These are phyloP conservation scores for Glyptemys insculpta DNA, from an alignment of 2,797 vertebrate genomes.

Conservation along the genomic window DNA sequence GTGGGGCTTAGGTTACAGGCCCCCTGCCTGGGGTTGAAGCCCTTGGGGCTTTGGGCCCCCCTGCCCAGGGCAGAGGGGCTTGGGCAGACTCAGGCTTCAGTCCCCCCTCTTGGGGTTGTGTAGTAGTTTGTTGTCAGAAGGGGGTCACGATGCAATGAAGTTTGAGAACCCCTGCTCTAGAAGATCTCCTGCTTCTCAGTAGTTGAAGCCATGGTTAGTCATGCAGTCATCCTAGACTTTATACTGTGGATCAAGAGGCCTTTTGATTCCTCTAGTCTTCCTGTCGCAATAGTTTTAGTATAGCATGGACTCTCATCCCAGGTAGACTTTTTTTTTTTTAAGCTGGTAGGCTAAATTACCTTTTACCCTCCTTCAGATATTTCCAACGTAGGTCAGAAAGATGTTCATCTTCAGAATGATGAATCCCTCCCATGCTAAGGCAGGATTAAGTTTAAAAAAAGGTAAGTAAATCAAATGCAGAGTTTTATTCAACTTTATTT, in stretches of 20 bases:
- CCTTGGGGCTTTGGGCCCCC: too few relatives aligned
- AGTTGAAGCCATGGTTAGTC: background rate
- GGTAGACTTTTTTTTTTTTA: background rate
- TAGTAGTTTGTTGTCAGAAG: too few relatives aligned
- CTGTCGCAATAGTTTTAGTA: background rate
- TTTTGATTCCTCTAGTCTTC: background rate
- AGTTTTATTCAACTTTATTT: constrained; percentile 67
- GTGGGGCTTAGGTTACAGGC: too few relatives aligned
- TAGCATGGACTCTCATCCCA: background rate
- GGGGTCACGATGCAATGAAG: too few relatives aligned
- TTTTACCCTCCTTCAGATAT: background rate
- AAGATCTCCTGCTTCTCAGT: background rate
- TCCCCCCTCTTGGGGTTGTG: too few relatives aligned
- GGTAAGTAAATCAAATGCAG: constrained; percentile 9
- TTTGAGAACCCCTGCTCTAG: background rate
- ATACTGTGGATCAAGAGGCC: background rate
- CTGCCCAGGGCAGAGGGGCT: too few relatives aligned
- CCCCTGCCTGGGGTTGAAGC: too few relatives aligned
- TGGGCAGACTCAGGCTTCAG: too few relatives aligned
- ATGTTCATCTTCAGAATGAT: background rate
- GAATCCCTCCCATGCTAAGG: background rate
- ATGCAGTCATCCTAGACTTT: background rate
- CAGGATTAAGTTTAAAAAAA: background rate
- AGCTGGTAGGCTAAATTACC: background rate
- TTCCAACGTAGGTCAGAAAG: background rate